Percentiles rank a stretch among this genome's conserved stretches.
Evolutionary conservation across 2,888 invertebrate genomes (phyloP).

Genomic region (Idaea dimidiata): DNA sequence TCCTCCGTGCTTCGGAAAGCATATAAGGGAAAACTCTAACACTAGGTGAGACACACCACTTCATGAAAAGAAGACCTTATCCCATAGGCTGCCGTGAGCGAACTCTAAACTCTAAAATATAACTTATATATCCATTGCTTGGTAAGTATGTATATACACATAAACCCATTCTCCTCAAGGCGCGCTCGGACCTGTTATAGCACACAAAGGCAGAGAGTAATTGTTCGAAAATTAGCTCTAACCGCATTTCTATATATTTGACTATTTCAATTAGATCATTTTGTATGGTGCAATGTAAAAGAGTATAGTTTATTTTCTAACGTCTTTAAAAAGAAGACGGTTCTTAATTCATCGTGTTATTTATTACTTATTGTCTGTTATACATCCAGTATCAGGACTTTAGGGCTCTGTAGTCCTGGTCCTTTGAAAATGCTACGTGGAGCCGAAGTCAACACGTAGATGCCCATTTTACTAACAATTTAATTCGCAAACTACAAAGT

Average conservation of each 20-base stretch:
- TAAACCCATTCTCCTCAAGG: not conserved
- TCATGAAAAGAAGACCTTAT: too few relatives aligned
- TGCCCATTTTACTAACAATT: too few relatives aligned
- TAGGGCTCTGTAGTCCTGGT: too few relatives aligned
- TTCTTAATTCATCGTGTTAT: not conserved
- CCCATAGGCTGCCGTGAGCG: not conserved
- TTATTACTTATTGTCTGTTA: too few relatives aligned
- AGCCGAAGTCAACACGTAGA: too few relatives aligned
- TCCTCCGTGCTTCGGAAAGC: too few relatives aligned
- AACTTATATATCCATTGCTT: not conserved
- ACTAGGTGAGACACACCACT: too few relatives aligned
- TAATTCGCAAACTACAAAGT: too few relatives aligned
- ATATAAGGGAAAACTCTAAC: too few relatives aligned
- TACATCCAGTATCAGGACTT: too few relatives aligned
- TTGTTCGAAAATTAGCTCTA: constrained; percentile 77
- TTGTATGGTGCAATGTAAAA: constrained; percentile 35
- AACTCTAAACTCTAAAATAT: not conserved
- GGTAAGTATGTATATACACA: not conserved
- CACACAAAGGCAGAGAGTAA: constrained; percentile 36
- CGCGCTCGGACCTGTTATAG: not conserved
- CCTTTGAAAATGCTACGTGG: too few relatives aligned
- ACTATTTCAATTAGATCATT: constrained; percentile 72
- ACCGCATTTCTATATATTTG: constrained; percentile 69
- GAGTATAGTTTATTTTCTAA: constrained; percentile 6
- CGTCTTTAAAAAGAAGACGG: not conserved